These are phyloP conservation scores for Eupithecia exiguata DNA, from an alignment of 2,888 invertebrate species.

Conservation along the genomic window DNA sequence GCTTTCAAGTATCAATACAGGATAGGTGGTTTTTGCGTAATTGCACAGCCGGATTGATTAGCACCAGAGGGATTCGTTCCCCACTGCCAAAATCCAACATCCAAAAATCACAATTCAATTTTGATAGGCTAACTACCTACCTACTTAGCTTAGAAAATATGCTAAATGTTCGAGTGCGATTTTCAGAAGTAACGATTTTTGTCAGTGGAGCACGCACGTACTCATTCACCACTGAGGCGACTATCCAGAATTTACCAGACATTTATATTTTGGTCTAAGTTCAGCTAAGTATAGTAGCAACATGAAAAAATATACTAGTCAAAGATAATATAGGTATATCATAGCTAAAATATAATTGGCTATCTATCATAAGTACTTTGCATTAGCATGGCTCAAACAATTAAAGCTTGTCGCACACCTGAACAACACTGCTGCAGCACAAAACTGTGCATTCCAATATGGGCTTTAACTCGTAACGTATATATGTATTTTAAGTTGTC, in stretches of 20 bases:
- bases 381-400: background rate
- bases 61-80: background rate
- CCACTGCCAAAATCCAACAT: background rate
- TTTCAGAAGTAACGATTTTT: background rate
- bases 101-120: background rate
- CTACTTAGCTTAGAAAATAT: background rate
- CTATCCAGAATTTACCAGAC: background rate
- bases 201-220: background rate
- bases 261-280: background rate
- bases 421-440: too few species aligned
- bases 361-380: background rate
- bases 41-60: background rate
- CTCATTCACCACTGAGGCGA: background rate
- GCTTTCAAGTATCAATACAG: too few species aligned
- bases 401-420: too few species aligned
- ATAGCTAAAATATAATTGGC: background rate
- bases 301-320: slow-evolving; percentile 3
- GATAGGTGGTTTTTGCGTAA: too few species aligned
- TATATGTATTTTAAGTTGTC: too few species aligned
- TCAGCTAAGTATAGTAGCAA: background rate
- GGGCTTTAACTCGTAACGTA: too few species aligned
- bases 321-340: background rate
- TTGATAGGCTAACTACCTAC: background rate
- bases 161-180: background rate
- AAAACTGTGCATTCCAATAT: too few species aligned